Percentiles rank a stretch among this genome's conserved stretches.
These are phyloP conservation scores for Atta texana DNA, from an alignment of 1,140 invertebrate genomes.

Conservation along the genomic window DNA sequence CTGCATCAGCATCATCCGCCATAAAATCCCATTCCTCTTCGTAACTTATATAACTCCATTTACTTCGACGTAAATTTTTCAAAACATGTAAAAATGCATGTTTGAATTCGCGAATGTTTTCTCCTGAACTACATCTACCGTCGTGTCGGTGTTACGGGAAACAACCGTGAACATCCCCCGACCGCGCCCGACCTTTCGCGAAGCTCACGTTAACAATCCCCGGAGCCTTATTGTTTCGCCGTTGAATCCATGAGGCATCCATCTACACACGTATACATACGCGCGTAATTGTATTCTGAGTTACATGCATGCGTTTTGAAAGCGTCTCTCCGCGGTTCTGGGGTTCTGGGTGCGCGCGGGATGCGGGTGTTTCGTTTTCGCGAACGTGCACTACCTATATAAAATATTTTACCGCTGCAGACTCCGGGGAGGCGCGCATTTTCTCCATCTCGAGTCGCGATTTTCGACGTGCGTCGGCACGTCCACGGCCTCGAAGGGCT, in stretches of 20 bases:
- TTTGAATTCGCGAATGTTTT: slow-evolving; percentile 1
- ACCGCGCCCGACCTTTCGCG: not conserved
- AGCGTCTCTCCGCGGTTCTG: not conserved
- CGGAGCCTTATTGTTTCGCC: slow-evolving; percentile 8
- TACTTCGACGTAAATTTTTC: slow-evolving; percentile 28
- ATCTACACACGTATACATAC: not conserved
- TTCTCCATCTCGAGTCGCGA: not conserved
- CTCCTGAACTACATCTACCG: not conserved
- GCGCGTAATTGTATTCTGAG: not conserved
- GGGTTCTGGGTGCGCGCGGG: not conserved
- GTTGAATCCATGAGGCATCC: not conserved
- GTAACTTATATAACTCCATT: slow-evolving; percentile 18
- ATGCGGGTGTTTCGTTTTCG: not conserved
- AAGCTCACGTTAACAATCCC: not conserved
- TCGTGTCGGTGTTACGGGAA: not conserved
- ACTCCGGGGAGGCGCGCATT: not conserved
- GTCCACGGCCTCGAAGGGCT: not conserved
- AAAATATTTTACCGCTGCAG: slow-evolving; percentile 5
- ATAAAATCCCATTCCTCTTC: not conserved
- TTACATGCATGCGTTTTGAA: not conserved
- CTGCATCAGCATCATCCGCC: slow-evolving; percentile 1
- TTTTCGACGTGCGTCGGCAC: slow-evolving; percentile 35
- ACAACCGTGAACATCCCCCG: not conserved
- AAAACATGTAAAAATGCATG: slow-evolving; percentile 19
- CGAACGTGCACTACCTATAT: not conserved